Percentiles rank a stretch among this genome's conserved stretches.
These are phyloP conservation scores for Piezodorus guildinii DNA, from an alignment of 1,140 invertebrate species.

Conservation along the genomic window DNA sequence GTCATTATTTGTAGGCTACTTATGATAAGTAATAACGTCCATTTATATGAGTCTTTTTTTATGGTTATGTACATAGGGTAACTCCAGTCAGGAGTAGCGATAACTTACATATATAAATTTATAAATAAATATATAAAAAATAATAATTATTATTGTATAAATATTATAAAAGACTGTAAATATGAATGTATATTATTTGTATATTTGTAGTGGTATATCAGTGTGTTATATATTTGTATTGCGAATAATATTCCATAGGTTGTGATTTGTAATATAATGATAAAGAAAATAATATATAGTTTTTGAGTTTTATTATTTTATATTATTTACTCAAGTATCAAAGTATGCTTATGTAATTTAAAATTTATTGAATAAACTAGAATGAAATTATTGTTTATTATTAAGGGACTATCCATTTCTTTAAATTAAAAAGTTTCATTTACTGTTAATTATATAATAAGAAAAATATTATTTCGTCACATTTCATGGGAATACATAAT, in stretches of 20 bases:
- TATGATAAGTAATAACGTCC: constrained; percentile 6
- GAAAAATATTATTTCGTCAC: too few species aligned
- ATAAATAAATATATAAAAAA: neutral
- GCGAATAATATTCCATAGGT: constrained; percentile 15
- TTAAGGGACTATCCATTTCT: neutral
- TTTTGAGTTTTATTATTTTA: constrained; percentile 15
- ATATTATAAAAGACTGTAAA: constrained; percentile 13
- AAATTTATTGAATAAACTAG: constrained; percentile 12
- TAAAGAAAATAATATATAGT: constrained; percentile 8
- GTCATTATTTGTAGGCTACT: neutral
- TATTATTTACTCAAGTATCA: constrained; percentile 1
- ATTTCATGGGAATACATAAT: too few species aligned
- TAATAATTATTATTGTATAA: constrained; percentile 5
- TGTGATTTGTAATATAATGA: constrained; percentile 6
- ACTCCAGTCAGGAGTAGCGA: neutral
- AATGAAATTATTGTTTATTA: neutral
- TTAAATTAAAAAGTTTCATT: too few species aligned
- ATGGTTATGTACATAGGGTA: neutral
- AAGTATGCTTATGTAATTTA: constrained; percentile 10
- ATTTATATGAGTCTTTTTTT: constrained; percentile 1
- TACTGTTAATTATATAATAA: too few species aligned
- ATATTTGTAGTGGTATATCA: constrained; percentile 15
- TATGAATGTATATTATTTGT: constrained; percentile 14
- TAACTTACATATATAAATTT: neutral
- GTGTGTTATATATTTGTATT: constrained; percentile 16